Evolutionary conservation across 1,140 invertebrate genomes (phyloP).

Genomic region (Latrodectus geometricus): DNA sequence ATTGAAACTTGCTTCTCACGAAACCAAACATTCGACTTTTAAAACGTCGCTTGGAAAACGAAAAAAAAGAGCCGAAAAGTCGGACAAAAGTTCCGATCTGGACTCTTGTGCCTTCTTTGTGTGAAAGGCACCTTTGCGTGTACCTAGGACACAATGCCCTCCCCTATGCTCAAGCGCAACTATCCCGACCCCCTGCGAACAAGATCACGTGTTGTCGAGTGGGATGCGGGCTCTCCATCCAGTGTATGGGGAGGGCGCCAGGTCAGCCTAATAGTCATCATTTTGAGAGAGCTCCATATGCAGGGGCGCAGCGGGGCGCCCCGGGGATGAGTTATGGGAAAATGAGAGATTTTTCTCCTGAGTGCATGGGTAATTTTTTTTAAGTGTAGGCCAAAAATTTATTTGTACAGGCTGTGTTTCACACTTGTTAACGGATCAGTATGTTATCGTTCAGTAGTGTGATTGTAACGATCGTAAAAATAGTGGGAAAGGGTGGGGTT

Average conservation of each 20-base stretch:
- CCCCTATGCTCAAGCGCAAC: conserved; percentile 20
- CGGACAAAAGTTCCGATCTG: neutral
- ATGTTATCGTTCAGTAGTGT: too few relatives aligned
- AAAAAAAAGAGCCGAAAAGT: neutral
- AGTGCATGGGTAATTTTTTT: neutral
- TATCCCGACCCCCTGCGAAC: conserved; percentile 29
- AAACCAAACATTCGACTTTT: neutral
- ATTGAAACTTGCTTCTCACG: neutral
- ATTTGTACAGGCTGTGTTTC: neutral
- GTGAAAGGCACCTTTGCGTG: conserved; percentile 31
- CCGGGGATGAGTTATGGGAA: conserved; percentile 26
- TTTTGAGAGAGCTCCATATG: conserved; percentile 15
- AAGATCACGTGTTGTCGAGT: conserved; percentile 28
- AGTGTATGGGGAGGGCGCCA: neutral
- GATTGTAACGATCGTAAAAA: too few relatives aligned
- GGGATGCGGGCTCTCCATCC: conserved; percentile 37
- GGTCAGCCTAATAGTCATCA: conserved; percentile 38
- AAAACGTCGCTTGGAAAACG: neutral
- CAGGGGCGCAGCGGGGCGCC: conserved; percentile 3
- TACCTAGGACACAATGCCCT: conserved; percentile 4
- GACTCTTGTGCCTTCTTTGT: neutral
- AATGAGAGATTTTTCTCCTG: neutral
- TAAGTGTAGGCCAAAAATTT: neutral
- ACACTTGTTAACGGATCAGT: too few relatives aligned
- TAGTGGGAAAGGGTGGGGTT: too few relatives aligned